Conservation (phyloP, 2,888 invertebrate genomes). For the Trissolcus brochymenae region DNA sequence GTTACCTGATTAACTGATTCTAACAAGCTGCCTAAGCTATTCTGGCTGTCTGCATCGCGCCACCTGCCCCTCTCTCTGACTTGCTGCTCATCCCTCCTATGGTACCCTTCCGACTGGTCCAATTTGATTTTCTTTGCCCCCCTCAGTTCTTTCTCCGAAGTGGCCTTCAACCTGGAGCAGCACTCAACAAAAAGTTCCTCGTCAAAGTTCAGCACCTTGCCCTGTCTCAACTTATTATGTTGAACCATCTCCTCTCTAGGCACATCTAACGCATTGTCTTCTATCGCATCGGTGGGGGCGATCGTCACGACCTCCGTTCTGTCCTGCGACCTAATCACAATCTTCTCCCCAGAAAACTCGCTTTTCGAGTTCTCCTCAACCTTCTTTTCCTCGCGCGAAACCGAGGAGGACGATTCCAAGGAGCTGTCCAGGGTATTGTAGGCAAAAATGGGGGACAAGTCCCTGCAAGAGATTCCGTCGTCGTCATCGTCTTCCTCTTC, state of each 20-base stretch:
- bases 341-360: constrained; percentile 67
- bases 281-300: constrained; percentile 71
- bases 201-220: constrained; percentile 73
- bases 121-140: constrained; percentile 74
- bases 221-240: constrained; percentile 66
- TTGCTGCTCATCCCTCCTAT: constrained; percentile 64
- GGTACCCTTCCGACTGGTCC: constrained; percentile 69
- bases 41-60: constrained; percentile 74
- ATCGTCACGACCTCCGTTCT: constrained; percentile 69
- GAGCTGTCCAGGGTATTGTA: constrained; percentile 68
- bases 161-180: constrained; percentile 73
- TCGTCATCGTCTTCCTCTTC: constrained; percentile 62
- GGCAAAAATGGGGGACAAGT: constrained; percentile 69
- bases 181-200: constrained; percentile 74
- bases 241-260: constrained; percentile 45
- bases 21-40: constrained; percentile 72
- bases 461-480: constrained; percentile 61
- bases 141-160: constrained; percentile 72
- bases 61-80: constrained; percentile 67
- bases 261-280: constrained; percentile 69
- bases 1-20: constrained; percentile 74
- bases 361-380: constrained; percentile 54
- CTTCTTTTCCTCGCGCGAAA: constrained; percentile 29
- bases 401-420: constrained; percentile 61
- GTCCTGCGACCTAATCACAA: constrained; percentile 67